Evolutionary conservation across 1,140 invertebrate species (phyloP), one percentile per base, ranked within the genome.

Genomic region (Charaxes varanes): DNA sequence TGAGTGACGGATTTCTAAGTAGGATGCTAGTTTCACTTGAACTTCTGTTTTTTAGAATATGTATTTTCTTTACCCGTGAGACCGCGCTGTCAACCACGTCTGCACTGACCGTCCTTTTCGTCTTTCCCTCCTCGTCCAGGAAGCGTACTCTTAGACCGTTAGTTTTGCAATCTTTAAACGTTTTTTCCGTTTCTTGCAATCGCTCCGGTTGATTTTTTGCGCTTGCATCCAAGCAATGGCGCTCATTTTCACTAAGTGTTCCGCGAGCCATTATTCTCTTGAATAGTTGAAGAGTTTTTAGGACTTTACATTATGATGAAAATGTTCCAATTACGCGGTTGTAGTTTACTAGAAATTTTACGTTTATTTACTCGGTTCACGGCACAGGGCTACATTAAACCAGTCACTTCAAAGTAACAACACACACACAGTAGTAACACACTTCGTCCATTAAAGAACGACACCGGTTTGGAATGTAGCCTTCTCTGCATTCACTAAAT

Each of bases 11-110:
- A 21, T 83, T 79, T 26, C 82, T 66, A 7, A 85, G 46, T 7
- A 85, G 53, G 28, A 85, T 71, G 47, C 81, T 85, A 16, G 82
- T 84, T 40, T 84, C 84, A 38, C 84, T 85, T 7, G 80, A 85
- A 44, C 81, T 81, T 40, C 84, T 76, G 41, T 80, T 85, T 31
- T 85, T 85, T 3, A 84, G 58, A 23, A 85, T 74, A 55, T 85
- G 82, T 41, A 85, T 71, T 52, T 85, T 85, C 41, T 79, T 80
- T 12, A 84, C 72, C 8, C 72, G 60, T 7, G 70, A 46, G 1
- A 71, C 67, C 1, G 69, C 56, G 17, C 51, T 61, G 53, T 85
- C 84, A 4, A 82, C 72, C 43, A 80, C 77, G 47, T 85, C 82
- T 8, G 81, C 59, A 35, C 68, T 83, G 10, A 85, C 73, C 23